Base-by-base conservation (phyloP, 2,113 vertebrate species). In the Antechinus stuartii region DNA sequence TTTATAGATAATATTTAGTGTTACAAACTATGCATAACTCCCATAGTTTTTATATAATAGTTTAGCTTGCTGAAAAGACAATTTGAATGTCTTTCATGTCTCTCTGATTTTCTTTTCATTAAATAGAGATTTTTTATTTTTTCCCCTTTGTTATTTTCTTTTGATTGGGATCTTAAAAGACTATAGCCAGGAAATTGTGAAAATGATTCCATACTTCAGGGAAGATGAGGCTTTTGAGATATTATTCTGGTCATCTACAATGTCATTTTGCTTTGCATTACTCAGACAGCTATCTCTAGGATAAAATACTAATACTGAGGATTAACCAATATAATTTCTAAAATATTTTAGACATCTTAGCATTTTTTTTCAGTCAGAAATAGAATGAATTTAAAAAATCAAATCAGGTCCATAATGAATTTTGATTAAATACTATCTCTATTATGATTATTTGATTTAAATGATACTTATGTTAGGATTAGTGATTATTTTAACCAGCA, bases 131-230 rank as follows among this genome's bases (percentile, higher is more conserved):
- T 55, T 61, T 19, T 8, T 47, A 47, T 47, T 3, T 94, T 91
- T 92, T 50, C 53, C 42, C 50, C 47, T 95, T 89, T 53, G 23
- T 89, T 0, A 14, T 93, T 9, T n/a, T 93, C 49, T 90, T 35
- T 54, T 92, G 93, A 54, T 89, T 95, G 56, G 3, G 54, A 93
- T 49, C 9, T 89, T 1, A 57, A 90, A 95, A 84, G n/a, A 93
- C 14, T n/a, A 94, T 94, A 94, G 94, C 6, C 22, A 26, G 2
- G 42, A 0, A 14, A 27, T 27, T 96, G 3, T 91, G 84, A 4
- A 27, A 94, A n/a, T 91, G 22, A 54, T 30, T 96, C 24, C 35
- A 30, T 96, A 68, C 52, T 90, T 61, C 92, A 93, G 25, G 54
- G 90, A 52, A 94, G 91, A 22, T 6, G 19, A 92, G 2, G 46